Evolutionary conservation across 1,140 invertebrate genomes (phyloP).

Genomic region (Steinernema khuongi): DNA sequence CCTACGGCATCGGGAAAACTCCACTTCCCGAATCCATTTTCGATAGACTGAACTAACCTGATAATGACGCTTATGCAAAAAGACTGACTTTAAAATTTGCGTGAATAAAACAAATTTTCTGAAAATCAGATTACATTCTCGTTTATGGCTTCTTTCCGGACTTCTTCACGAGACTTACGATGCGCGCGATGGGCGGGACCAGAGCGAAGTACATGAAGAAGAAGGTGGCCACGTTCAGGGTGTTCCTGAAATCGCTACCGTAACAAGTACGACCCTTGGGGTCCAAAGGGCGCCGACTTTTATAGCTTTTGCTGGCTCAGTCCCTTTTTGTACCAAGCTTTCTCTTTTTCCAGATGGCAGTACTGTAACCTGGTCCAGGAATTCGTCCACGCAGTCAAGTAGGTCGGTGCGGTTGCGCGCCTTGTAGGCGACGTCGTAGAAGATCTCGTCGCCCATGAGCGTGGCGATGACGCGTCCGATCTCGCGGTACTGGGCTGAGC

Average conservation of each 20-base stretch:
- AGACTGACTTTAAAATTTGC: too few relatives aligned
- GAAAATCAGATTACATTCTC: too few relatives aligned
- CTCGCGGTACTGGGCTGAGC: conserved; percentile 82
- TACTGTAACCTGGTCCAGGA: conserved; percentile 90
- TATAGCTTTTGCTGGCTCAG: too few relatives aligned
- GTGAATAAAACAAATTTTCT: too few relatives aligned
- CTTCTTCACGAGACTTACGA: conserved; percentile 63
- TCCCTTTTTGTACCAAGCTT: conserved; percentile 65
- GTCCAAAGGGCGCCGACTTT: too few relatives aligned
- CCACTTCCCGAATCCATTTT: too few relatives aligned
- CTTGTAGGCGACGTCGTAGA: conserved; percentile 95
- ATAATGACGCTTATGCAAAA: too few relatives aligned
- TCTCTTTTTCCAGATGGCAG: conserved; percentile 98
- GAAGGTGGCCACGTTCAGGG: conserved; percentile 84
- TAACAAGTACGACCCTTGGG: too few relatives aligned
- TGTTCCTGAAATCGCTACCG: conserved; percentile 70
- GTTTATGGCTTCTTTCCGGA: too few relatives aligned
- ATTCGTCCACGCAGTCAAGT: conserved; percentile 92
- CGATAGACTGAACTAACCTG: too few relatives aligned
- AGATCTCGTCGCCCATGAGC: conserved; percentile 97
- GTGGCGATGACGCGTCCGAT: conserved; percentile 97
- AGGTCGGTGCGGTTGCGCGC: conserved; percentile 84
- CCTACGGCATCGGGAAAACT: too few relatives aligned
- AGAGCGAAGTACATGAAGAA: conserved; percentile 95
- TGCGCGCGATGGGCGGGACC: conserved; percentile 91